phyloP scores from a whole-genome alignment of 2,888 invertebrate genomes.

The Nephrotoma flavescens region DNA sequence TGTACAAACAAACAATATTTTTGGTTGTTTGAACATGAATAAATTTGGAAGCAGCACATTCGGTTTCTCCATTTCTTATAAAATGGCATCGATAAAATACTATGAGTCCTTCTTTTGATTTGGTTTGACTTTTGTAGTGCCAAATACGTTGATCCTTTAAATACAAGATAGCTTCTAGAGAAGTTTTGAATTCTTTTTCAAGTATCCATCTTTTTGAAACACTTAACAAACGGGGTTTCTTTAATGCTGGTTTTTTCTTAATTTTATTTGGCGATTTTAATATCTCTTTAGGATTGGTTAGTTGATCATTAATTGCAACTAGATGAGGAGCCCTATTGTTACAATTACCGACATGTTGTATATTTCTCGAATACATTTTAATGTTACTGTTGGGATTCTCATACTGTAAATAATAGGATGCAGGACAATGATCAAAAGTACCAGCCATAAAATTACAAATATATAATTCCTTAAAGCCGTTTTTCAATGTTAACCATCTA shows the following conservation, averaged over 20 bases:
- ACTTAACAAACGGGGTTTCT: not conserved
- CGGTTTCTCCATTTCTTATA: not conserved
- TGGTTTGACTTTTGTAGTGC: not conserved
- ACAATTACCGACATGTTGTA: not conserved
- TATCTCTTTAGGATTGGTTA: too few species aligned
- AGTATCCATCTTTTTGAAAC: not conserved
- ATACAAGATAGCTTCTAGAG: not conserved
- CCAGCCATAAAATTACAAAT: not conserved
- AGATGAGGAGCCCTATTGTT: not conserved
- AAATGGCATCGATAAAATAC: not conserved
- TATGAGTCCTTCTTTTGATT: not conserved
- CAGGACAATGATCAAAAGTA: not conserved
- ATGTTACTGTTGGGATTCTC: not conserved
- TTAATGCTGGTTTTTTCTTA: too few species aligned
- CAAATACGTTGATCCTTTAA: not conserved
- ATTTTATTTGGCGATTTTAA: too few species aligned
- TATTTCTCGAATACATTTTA: not conserved
- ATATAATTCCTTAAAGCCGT: not conserved
- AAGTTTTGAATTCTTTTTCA: not conserved
- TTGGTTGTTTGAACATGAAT: not conserved
- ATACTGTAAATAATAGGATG: not conserved
- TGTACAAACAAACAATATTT: not conserved
- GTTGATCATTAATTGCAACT: not conserved
- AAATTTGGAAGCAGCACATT: not conserved
- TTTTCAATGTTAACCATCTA: not conserved